phyloP scores from a whole-genome alignment of 2,888 invertebrate genomes.

The Mylabris sibirica region DNA sequence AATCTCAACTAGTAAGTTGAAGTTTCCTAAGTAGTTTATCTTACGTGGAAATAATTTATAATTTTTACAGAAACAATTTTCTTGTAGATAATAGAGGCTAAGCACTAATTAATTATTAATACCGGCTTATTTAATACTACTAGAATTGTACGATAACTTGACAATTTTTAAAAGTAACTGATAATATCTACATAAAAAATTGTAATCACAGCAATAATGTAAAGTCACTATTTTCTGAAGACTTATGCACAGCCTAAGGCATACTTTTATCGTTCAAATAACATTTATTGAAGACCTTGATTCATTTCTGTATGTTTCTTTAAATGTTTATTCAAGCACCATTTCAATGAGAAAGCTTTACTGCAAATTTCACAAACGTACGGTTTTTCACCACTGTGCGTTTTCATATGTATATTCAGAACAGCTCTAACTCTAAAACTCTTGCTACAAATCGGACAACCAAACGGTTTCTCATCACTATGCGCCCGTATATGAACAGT shows the following conservation, averaged over 20 bases:
- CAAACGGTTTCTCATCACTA: neutral
- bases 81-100: neutral
- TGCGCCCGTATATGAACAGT: neutral
- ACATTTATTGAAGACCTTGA: no score
- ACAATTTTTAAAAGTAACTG: no score
- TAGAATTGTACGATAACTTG: no score
- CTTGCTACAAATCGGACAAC: neutral
- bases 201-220: no score
- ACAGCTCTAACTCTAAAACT: neutral
- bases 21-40: no score
- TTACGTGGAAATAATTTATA: no score
- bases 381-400: neutral
- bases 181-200: no score
- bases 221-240: no score
- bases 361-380: neutral
- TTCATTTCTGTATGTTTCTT: neutral
- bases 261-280: no score
- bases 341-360: neutral
- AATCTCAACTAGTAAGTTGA: neutral
- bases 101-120: no score
- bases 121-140: no score
- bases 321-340: conserved; percentile 2
- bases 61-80: neutral
- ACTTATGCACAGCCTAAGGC: no score
- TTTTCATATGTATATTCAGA: neutral